Percentiles rank a stretch among this genome's conserved stretches.
phyloP scores from a whole-genome alignment of 2,113 vertebrate species.

The Chloroceryle aenea region DNA sequence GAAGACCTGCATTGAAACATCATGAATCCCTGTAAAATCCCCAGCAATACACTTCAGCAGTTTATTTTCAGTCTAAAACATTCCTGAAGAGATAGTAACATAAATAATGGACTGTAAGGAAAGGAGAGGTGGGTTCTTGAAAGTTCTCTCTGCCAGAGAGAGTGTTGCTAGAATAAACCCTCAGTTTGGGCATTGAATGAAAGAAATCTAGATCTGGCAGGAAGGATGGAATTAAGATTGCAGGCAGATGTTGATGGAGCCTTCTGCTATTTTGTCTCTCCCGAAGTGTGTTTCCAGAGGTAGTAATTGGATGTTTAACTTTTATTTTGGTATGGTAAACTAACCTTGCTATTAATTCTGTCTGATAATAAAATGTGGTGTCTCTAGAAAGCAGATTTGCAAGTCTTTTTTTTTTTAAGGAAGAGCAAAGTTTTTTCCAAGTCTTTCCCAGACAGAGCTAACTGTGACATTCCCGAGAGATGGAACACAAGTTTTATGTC shows the following conservation, averaged over 20 bases:
- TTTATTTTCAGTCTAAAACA: neutral
- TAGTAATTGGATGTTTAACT: conserved; percentile 22
- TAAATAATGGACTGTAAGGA: conserved; percentile 22
- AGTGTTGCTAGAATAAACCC: neutral
- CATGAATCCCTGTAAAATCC: neutral
- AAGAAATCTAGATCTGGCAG: neutral
- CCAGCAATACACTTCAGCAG: neutral
- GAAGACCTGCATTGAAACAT: neutral
- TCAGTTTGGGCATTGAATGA: neutral
- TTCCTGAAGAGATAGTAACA: neutral
- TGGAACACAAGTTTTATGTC: neutral
- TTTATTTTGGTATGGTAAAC: neutral
- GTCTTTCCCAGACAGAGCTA: neutral
- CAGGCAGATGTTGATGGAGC: neutral
- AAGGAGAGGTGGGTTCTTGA: neutral
- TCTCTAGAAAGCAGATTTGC: neutral
- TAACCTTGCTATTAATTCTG: conserved; percentile 2
- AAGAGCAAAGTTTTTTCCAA: neutral
- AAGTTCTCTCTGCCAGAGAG: neutral
- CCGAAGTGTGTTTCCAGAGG: conserved; percentile 11
- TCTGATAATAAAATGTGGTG: neutral
- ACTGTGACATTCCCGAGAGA: neutral
- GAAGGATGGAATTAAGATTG: neutral
- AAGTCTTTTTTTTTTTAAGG: neutral
- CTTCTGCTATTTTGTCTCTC: neutral